Base-by-base conservation (phyloP, 2,797 vertebrate genomes). In the Heliangelus exortis region DNA sequence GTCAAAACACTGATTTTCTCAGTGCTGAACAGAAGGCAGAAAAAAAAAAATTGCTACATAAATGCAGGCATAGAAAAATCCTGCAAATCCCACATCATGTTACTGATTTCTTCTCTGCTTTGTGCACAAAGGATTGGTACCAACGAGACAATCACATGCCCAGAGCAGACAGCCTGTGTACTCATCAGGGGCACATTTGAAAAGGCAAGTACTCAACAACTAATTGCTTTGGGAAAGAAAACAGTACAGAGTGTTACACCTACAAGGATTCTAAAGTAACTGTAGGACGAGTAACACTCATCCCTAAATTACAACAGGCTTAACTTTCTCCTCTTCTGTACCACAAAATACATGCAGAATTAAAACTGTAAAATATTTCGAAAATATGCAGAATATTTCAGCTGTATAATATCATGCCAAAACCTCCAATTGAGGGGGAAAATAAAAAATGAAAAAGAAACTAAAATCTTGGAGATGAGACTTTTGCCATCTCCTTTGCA, bases 191-290 rank as follows among this genome's bases (percentile, higher is more conserved):
- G 59, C 72, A 76, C 68, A 55, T 83, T n/a, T 66, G 74, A 66
- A 82, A 92, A 89, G 22, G 28, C 76, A 68, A 17, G 41, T n/a
- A 83, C 78, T 90, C 67, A 77, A 58, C 33, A 80, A 48, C 50
- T 87, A 89, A 93, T 80, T 88, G 84, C 73, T 86, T 45, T 69
- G 89, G 89, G 82, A 91, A 83, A 89, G 62, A 58, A 83, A 89
- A 71, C 51, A 29, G 43, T 31, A 29, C 25, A n/a, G 47, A 90
- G n/a, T 29, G 43, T 45, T 84, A 75, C 69, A 89, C 33, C 73
- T 88, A 45, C 50, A 62, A 78, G 69, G 45, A 25, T 47, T 89
- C 84, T 51, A 51, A 48, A 79, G 21, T 58, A 87, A 94, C 2
- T 75, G 43, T 5, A 61, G 67, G 47, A n/a, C 63, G 83, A 61